Percentiles rank a stretch among this genome's conserved stretches.
These are phyloP conservation scores for Ptychadena robeensis DNA, from an alignment of 2,797 vertebrate genomes.

Conservation along the genomic window DNA sequence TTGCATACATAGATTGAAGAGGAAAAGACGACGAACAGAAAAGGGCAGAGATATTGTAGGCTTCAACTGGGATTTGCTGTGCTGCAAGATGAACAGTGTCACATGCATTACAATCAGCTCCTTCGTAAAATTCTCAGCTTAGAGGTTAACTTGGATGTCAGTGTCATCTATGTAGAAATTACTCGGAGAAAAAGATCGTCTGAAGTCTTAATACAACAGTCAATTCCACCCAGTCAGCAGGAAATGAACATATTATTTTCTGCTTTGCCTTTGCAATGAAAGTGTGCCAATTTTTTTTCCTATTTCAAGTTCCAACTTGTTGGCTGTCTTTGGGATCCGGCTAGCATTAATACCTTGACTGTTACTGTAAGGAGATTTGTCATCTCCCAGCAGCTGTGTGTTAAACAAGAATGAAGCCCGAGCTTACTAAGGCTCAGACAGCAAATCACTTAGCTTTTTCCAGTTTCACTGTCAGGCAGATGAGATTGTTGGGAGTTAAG, in stretches of 20 bases:
- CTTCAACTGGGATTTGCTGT: slow-evolving; percentile 68
- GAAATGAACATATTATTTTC: slow-evolving; percentile 76
- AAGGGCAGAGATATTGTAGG: slow-evolving; percentile 53
- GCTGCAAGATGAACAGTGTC: slow-evolving; percentile 58
- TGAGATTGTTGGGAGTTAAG: slow-evolving; percentile 22
- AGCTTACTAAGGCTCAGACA: slow-evolving; percentile 30
- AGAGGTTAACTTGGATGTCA: slow-evolving; percentile 94
- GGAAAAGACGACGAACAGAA: slow-evolving; percentile 19
- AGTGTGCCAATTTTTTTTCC: slow-evolving; percentile 72
- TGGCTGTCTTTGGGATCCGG: slow-evolving; percentile 74
- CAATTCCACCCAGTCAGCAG: slow-evolving; percentile 79
- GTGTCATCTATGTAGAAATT: slow-evolving; percentile 80
- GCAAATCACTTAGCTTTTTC: slow-evolving; percentile 39
- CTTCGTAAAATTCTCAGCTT: slow-evolving; percentile 77
- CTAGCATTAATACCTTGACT: slow-evolving; percentile 70
- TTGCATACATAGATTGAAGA: slow-evolving; percentile 29
- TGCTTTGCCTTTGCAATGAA: slow-evolving; percentile 76
- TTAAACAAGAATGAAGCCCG: slow-evolving; percentile 27
- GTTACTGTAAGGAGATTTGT: slow-evolving; percentile 64
- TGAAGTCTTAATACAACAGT: slow-evolving; percentile 83
- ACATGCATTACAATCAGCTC: slow-evolving; percentile 84
- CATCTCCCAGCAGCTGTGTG: slow-evolving; percentile 59
- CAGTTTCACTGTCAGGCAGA: slow-evolving; percentile 28
- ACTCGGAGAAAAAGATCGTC: slow-evolving; percentile 80
- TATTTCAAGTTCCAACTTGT: slow-evolving; percentile 77